Percentiles rank a stretch among this genome's conserved stretches.
phyloP scores from a whole-genome alignment of 2,797 vertebrate species.

The Triplophysa bombifrons region DNA sequence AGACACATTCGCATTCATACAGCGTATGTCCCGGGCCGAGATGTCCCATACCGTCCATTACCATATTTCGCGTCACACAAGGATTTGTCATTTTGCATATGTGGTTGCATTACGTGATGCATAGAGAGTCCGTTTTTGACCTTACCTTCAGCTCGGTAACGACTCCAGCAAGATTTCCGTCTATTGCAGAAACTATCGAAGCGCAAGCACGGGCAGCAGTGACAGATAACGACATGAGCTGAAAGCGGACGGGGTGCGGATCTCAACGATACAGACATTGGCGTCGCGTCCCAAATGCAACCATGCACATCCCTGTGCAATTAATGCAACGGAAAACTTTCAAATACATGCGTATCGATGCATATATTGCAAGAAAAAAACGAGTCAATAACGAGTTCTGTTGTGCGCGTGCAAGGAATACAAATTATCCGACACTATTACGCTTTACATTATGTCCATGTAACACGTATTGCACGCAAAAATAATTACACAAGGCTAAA shows the following conservation, averaged over 20 bases:
- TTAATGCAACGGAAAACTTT: neutral
- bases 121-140: neutral
- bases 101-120: neutral
- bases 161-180: constrained; percentile 56
- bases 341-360: neutral
- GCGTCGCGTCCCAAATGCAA: constrained; percentile 1
- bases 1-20: neutral
- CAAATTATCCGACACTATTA: neutral
- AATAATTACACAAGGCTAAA: neutral
- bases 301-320: constrained; percentile 35
- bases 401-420: neutral
- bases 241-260: constrained; percentile 32
- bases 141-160: constrained; percentile 60
- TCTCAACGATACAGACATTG: constrained; percentile 53
- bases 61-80: neutral
- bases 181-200: constrained; percentile 40
- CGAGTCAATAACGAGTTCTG: neutral
- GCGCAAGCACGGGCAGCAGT: constrained; percentile 58
- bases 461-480: neutral
- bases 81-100: neutral
- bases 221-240: constrained; percentile 43
- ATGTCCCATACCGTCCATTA: constrained; percentile 7
- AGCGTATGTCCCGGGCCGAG: neutral
- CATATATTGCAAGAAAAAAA: too few species aligned
- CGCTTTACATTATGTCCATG: constrained; percentile 16